Base-by-base conservation (phyloP, 1,140 invertebrate genomes). In the Drosophila neocordata region DNA sequence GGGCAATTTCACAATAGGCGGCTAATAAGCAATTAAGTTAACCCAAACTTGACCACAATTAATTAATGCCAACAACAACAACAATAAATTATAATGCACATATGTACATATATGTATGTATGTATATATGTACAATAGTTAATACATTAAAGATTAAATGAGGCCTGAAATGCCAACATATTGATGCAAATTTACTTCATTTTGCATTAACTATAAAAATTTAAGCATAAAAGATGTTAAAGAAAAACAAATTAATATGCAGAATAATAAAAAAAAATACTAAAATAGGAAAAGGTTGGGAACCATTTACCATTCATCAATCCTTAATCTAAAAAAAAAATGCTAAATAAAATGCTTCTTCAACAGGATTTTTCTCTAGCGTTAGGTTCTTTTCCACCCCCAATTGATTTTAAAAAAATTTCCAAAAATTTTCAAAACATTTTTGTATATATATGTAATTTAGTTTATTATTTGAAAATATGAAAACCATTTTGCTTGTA, bases 391-490 rank as follows among this genome's bases (percentile, higher is more conserved):
- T n/a, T n/a, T n/a, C n/a, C n/a, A n/a, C n/a, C 22, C 22, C 13
- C 41, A 8, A 18, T 41, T 44, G 15, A 24, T 4, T 24, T 24
- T 24, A 24, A 24, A 24, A 24, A 2, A 24, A 24, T 24, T 2
- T 24, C 22, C 22, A 24, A 24, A 24, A 24, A n/a, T n/a, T n/a
- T n/a, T n/a, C n/a, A n/a, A n/a, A n/a, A 24, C 4, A 24, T 24
- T 2, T 24, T 2, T 6, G 27, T 31, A 31, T 44, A 60, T 62
- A 68, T 69, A 60, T 83, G n/a, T n/a, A n/a, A n/a, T 66, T 52
- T 52, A 63, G 67, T 77, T 62, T 73, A 53, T 68, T 74, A 48
- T 70, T 84, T 85, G 44, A 51, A 73, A 77, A 70, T 77, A 64
- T 81, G 67, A 65, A 85, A 73, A 69, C 66, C 38, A 20, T 60